Evolutionary conservation across 37 sponge, comb jelly and placozoan species (phyloP).

Genomic region (Ephydatia muelleri): DNA sequence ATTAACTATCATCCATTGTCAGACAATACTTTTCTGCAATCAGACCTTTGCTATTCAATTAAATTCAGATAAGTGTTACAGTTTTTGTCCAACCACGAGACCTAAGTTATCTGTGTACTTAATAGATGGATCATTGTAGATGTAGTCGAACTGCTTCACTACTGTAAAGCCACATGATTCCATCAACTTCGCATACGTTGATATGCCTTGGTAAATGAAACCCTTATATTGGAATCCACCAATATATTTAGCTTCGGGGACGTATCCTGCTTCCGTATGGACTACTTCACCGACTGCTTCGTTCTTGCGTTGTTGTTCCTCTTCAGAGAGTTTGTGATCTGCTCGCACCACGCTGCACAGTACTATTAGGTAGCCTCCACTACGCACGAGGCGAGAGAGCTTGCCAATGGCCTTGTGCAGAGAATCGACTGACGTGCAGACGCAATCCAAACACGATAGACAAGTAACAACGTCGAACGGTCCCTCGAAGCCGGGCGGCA

Average conservation of each 20-base stretch:
- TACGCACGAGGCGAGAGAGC: not conserved
- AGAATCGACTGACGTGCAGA: not conserved
- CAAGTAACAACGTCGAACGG: not conserved
- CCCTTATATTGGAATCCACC: not conserved
- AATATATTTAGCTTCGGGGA: not conserved
- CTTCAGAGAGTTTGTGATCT: not conserved
- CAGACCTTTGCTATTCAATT: too few relatives aligned
- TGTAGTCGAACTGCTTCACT: not conserved
- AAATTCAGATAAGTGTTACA: too few relatives aligned
- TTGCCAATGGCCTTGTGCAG: not conserved
- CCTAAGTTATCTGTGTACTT: not conserved
- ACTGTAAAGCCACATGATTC: not conserved
- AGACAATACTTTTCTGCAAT: too few relatives aligned
- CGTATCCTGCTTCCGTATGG: not conserved
- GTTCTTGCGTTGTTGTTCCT: not conserved
- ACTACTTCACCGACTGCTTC: not conserved
- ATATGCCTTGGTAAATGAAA: not conserved
- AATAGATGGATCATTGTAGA: not conserved
- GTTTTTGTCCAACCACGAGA: not conserved
- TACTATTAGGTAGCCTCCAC: not conserved
- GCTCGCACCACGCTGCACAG: not conserved
- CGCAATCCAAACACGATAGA: not conserved
- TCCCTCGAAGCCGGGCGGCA: not conserved
- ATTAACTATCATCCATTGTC: too few relatives aligned
- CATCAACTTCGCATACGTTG: not conserved